Evolutionary conservation across 2,888 invertebrate genomes (phyloP).

Genomic region (Exephanes ischioxanthus): DNA sequence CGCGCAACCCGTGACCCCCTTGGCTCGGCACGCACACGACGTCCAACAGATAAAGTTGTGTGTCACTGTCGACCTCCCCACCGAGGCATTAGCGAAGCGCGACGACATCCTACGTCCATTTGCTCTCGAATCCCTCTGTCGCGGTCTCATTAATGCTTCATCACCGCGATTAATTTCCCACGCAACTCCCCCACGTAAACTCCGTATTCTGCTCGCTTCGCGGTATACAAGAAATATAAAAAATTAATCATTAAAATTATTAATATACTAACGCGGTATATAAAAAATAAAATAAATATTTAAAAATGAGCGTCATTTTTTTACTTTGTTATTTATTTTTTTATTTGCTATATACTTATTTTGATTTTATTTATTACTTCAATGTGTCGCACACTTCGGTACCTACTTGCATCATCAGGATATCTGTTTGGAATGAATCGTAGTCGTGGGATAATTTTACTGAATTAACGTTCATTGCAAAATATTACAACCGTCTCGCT

Average conservation of each 20-base stretch:
- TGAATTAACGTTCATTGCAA: too few species aligned
- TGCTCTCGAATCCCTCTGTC: slow-evolving; percentile 26
- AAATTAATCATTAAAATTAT: too few species aligned
- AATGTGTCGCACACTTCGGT: too few species aligned
- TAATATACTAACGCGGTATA: too few species aligned
- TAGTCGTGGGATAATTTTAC: too few species aligned
- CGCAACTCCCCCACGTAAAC: background rate
- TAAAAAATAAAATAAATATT: too few species aligned
- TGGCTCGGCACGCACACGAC: background rate
- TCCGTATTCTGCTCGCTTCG: background rate
- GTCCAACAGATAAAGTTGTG: background rate
- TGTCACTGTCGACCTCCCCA: background rate
- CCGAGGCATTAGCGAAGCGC: background rate
- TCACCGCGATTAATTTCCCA: slow-evolving; percentile 63
- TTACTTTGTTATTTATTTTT: too few species aligned
- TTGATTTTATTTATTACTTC: background rate
- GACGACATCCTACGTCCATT: slow-evolving; percentile 63
- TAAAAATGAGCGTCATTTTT: background rate
- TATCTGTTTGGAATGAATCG: too few species aligned
- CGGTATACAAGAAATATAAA: background rate
- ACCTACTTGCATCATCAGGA: too few species aligned
- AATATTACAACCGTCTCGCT: too few species aligned
- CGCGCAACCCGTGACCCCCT: too few species aligned
- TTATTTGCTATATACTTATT: too few species aligned
- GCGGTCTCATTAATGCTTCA: slow-evolving; percentile 68